Evolutionary conservation across 2,797 vertebrate species (phyloP).

Genomic region (Thamnophis elegans): DNA sequence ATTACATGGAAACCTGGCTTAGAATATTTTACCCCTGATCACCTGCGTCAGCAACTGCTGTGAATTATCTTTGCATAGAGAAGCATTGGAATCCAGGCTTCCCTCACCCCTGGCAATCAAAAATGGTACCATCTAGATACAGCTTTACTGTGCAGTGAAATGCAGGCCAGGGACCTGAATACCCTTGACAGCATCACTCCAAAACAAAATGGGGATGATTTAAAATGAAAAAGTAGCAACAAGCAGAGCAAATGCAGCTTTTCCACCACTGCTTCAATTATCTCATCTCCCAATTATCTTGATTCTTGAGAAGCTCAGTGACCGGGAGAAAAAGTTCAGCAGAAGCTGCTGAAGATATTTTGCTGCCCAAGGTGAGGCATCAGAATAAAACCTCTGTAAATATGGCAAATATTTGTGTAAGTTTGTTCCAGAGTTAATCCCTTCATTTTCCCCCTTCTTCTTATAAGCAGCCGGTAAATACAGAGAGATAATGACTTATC

Average conservation of each 20-base stretch:
- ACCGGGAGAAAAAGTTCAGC: neutral
- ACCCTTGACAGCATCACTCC: neutral
- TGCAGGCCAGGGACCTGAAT: neutral
- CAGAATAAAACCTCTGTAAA: neutral
- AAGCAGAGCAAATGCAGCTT: neutral
- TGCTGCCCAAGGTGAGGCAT: neutral
- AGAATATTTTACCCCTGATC: neutral
- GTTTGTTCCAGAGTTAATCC: neutral
- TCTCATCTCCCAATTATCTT: neutral
- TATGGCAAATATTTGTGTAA: neutral
- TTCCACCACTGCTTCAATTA: neutral
- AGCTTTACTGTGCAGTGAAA: neutral
- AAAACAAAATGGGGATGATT: neutral
- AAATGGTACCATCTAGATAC: neutral
- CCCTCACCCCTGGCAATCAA: neutral
- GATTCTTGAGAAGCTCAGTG: neutral
- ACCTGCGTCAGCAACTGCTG: neutral
- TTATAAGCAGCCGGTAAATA: neutral
- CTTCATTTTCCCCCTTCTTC: neutral
- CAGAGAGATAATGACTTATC: neutral
- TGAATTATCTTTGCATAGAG: neutral
- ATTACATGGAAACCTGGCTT: neutral
- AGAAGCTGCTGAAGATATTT: neutral
- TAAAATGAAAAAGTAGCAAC: neutral
- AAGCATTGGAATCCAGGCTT: neutral